phyloP scores from a whole-genome alignment of 2,113 vertebrate species.

The Clinocottus analis region DNA sequence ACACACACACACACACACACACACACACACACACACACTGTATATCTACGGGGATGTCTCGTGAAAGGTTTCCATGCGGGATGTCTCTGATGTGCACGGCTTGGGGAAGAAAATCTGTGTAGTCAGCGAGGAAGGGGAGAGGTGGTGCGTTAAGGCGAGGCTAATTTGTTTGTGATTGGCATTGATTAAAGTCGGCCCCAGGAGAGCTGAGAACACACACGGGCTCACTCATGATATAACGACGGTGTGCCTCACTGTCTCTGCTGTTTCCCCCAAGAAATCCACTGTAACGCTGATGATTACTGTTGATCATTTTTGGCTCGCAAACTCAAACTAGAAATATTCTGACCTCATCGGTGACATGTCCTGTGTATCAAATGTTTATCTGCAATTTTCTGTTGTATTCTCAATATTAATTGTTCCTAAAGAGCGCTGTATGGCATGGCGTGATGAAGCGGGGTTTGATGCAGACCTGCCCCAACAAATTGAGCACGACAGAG shows the following conservation, averaged over 20 bases:
- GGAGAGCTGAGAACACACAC: constrained; percentile 50
- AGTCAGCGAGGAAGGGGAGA: constrained; percentile 51
- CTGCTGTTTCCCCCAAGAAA: constrained; percentile 12
- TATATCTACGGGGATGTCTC: constrained; percentile 10
- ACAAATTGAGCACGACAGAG: not conserved
- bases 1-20: not conserved
- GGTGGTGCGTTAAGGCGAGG: constrained; percentile 68
- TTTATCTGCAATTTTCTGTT: not conserved
- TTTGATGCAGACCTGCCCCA: not conserved
- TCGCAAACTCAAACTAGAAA: not conserved
- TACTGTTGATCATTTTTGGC: not conserved
- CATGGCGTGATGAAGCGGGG: not conserved
- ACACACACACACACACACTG: not conserved
- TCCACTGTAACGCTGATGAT: not conserved
- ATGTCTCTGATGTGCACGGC: constrained; percentile 40
- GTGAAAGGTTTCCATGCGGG: constrained; percentile 41
- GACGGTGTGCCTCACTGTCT: constrained; percentile 8
- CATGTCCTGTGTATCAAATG: not conserved
- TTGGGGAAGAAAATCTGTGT: constrained; percentile 39
- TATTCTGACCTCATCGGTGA: not conserved
- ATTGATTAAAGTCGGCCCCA: constrained; percentile 72
- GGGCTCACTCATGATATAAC: constrained; percentile 36
- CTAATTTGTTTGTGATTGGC: constrained; percentile 79
- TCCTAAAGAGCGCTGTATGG: not conserved
- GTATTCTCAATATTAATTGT: not conserved